Evolutionary conservation across 2,113 vertebrate genomes (phyloP).

Genomic region (Microcebus ravelobensis): DNA sequence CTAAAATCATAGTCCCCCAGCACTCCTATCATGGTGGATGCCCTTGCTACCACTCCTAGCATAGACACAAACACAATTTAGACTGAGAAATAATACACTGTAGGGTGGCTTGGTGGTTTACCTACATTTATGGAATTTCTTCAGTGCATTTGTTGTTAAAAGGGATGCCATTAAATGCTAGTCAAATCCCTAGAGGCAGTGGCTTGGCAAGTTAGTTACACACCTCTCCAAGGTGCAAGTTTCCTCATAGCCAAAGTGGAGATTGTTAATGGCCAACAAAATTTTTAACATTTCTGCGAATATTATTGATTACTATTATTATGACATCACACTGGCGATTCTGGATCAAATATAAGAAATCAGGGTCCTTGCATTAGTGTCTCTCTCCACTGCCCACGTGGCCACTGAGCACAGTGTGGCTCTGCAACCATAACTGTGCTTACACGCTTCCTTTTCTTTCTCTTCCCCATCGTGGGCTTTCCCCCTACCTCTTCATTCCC

Average conservation of each 20-base stretch:
- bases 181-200: background rate
- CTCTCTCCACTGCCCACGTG: rapidly evolving
- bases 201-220: background rate
- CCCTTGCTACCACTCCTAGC: background rate
- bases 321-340: background rate
- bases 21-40: background rate
- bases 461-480: background rate
- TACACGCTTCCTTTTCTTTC: background rate
- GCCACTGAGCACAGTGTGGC: rapidly evolving
- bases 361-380: background rate
- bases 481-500: background rate
- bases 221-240: background rate
- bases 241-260: background rate
- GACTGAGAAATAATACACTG: background rate
- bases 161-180: background rate
- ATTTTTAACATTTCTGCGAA: background rate
- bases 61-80: background rate
- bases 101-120: background rate
- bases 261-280: background rate
- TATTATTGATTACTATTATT: background rate
- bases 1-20: background rate
- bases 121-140: background rate
- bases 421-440: rapidly evolving
- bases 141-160: background rate
- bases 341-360: background rate